Conservation (phyloP, 2,888 invertebrate species). For the Hecatera dysodea region DNA sequence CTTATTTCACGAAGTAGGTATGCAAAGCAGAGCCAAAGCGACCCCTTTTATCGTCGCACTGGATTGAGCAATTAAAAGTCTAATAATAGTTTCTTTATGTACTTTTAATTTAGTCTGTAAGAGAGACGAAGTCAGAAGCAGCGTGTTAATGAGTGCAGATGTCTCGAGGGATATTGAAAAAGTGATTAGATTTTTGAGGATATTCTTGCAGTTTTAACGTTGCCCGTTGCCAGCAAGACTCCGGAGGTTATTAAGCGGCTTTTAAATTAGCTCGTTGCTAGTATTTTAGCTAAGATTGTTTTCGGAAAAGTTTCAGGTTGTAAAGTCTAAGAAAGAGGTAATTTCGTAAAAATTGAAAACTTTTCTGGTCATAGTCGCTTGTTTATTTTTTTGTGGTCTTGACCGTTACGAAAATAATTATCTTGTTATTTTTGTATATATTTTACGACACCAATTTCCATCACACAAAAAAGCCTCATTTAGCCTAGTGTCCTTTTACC, state of each 20-base stretch:
- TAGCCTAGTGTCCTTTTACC: constrained; percentile 14
- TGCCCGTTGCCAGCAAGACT: background rate
- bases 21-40: constrained; percentile 65
- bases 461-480: constrained; percentile 6
- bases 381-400: background rate
- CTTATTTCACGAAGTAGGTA: constrained; percentile 69
- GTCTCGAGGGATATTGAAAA: constrained; percentile 44
- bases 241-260: constrained; percentile 12
- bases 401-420: background rate
- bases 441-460: background rate
- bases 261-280: constrained; percentile 42
- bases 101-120: constrained; percentile 57
- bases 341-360: constrained; percentile 12
- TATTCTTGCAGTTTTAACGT: constrained; percentile 10
- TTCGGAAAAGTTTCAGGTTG: constrained; percentile 26
- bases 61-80: constrained; percentile 66
- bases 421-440: background rate
- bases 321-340: constrained; percentile 16
- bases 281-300: constrained; percentile 33
- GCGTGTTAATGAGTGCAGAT: constrained; percentile 40
- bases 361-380: background rate
- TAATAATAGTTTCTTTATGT: constrained; percentile 64
- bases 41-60: constrained; percentile 57
- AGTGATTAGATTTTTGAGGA: constrained; percentile 40
- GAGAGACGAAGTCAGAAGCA: constrained; percentile 32